Conservation (phyloP, 2,888 invertebrate genomes). For the Chrysolina oricalcia region DNA sequence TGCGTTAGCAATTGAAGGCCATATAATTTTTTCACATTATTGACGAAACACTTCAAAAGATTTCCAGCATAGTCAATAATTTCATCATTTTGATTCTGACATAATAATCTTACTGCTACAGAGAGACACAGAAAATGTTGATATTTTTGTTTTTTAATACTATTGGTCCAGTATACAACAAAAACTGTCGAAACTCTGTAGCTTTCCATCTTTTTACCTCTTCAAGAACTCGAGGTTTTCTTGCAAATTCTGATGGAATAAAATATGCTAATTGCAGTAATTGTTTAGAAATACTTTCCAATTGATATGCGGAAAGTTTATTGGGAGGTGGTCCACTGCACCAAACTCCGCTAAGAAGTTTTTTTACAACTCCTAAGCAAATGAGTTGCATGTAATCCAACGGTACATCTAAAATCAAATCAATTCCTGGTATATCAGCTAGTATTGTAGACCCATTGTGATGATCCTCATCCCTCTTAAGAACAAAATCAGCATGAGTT, state of each 20-base stretch:
- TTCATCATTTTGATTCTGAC: not conserved
- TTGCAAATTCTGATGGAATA: too few species aligned
- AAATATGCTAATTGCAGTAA: not conserved
- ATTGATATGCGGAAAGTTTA: not conserved
- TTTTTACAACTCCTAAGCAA: not conserved
- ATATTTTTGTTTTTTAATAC: not conserved
- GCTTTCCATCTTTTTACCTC: not conserved
- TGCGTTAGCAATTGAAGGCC: slow-evolving; percentile 20
- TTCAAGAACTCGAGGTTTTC: too few species aligned
- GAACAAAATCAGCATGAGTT: not conserved
- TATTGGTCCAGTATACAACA: not conserved
- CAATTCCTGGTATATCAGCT: slow-evolving; percentile 1
- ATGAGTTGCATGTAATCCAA: not conserved
- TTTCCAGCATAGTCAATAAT: not conserved
- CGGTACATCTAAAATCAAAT: not conserved
- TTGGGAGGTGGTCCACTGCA: too few species aligned
- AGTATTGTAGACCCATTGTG: not conserved
- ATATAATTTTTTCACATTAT: slow-evolving; percentile 13
- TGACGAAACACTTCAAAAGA: slow-evolving; percentile 11
- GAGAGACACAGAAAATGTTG: not conserved
- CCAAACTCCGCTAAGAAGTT: too few species aligned
- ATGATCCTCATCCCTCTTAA: not conserved
- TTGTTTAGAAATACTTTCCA: not conserved
- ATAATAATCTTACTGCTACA: not conserved
- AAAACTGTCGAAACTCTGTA: too few species aligned